Evolutionary conservation across 2,797 vertebrate species (phyloP), one percentile per base, ranked within the genome.

Genomic region (Bothrops alternatus): DNA sequence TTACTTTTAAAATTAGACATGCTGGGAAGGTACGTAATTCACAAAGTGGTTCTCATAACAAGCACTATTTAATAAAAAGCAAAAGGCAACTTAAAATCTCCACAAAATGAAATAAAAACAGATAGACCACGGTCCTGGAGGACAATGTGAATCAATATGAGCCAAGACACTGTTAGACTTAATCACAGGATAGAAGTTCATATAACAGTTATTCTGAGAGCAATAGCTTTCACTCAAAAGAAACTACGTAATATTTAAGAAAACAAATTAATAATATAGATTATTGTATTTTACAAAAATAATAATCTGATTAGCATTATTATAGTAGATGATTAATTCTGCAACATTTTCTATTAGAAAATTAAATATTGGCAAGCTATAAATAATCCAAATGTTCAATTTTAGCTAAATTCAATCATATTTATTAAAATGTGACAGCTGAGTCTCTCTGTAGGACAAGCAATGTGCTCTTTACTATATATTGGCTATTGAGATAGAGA

Each of bases 191-290:
- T 18, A 91, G 88, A 90, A 92, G 93, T 78, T 78, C 37, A 42
- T 78, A 0, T 65, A n/a, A 93, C 92, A 91, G 96, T 96, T 97
- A 97, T 97, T 97, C 96, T 97, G 97, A 98, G 97, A 97, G 90
- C 96, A 97, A 97, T 0, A 2, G 86, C 95, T 96, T 96, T 4
- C 89, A 56, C 85, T 50, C 28, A 91, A 65, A 93, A 56, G 10
- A 23, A 28, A 87, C 28, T 58, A 4, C 60, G 3, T 1, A 91
- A 13, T 87, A 2, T 61, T 86, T 92, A 53, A 7, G 55, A 90
- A 78, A 42, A 78, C 65, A 78, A 78, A 78, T 78, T 47, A 82
- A 32, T 82, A 82, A 82, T 47, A 82, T 47, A 47, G 73, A 47
- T 82, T 23, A 23, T 42, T 78, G 8, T 25, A 88, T 94, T 63